A percentile compares a stretch with the other conserved stretches of the same genome.
Conservation (phyloP, 2,888 invertebrate species). For the Panopea generosa region DNA sequence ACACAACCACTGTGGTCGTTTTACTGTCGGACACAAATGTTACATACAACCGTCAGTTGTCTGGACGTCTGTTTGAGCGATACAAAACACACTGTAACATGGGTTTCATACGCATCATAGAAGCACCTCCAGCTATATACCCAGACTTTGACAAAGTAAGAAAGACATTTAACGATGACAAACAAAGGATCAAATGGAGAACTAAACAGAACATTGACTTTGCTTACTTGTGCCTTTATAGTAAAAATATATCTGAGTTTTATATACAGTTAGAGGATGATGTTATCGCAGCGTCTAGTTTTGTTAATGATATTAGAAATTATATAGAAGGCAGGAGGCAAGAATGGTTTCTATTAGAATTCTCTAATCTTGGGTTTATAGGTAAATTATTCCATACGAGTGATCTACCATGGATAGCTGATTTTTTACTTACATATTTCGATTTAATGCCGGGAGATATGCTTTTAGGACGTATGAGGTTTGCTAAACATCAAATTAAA, state of each 20-base stretch:
- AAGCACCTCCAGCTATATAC: constrained; percentile 73
- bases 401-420: constrained; percentile 65
- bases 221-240: constrained; percentile 82
- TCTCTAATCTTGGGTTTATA: constrained; percentile 73
- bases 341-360: constrained; percentile 70
- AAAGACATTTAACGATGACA: constrained; percentile 81
- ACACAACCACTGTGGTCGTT: constrained; percentile 81
- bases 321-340: constrained; percentile 74
- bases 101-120: constrained; percentile 84
- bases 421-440: constrained; percentile 80
- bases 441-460: constrained; percentile 70
- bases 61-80: constrained; percentile 49
- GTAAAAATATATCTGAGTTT: constrained; percentile 78
- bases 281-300: constrained; percentile 80
- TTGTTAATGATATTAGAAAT: constrained; percentile 78
- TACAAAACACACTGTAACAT: constrained; percentile 72
- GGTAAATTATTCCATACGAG: constrained; percentile 69
- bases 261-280: constrained; percentile 85
- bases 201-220: constrained; percentile 85
- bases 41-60: constrained; percentile 64
- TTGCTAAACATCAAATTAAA: constrained; percentile 55
- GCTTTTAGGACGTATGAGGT: constrained; percentile 59
- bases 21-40: constrained; percentile 83
- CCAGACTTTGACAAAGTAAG: constrained; percentile 70
- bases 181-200: constrained; percentile 83